A percentile compares a stretch with the other conserved stretches of the same genome.
phyloP scores from a whole-genome alignment of 1,140 invertebrate genomes.

The Argopecten irradians region DNA sequence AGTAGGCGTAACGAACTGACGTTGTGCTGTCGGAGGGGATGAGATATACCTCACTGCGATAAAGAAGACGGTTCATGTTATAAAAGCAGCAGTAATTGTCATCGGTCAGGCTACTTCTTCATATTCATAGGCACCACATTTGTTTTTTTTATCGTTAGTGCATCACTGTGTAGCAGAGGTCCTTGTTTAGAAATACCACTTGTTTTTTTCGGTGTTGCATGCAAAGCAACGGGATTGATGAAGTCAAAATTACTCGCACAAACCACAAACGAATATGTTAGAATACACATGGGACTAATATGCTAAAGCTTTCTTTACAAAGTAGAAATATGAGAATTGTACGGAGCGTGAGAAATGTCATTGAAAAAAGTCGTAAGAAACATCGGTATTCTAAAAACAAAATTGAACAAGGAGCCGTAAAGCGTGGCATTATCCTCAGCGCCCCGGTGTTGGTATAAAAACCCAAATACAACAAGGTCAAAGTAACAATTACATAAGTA shows the following conservation, averaged over 20 bases:
- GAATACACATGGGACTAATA: too few species aligned
- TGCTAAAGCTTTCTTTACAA: too few species aligned
- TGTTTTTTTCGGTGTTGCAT: background rate
- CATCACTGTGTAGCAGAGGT: background rate
- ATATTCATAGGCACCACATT: background rate
- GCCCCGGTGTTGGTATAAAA: too few species aligned
- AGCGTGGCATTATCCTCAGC: too few species aligned
- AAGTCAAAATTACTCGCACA: background rate
- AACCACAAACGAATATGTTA: too few species aligned
- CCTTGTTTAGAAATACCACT: background rate
- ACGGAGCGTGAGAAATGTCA: too few species aligned
- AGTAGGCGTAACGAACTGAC: background rate
- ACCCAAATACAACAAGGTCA: too few species aligned
- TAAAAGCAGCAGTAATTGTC: slow-evolving; percentile 11
- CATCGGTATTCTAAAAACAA: too few species aligned
- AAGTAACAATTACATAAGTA: too few species aligned
- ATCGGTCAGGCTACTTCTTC: background rate
- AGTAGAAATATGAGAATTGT: too few species aligned
- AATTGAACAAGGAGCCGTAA: too few species aligned
- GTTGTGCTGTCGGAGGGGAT: background rate
- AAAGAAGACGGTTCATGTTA: background rate
- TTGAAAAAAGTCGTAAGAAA: too few species aligned
- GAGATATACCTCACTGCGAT: background rate
- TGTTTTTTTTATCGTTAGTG: background rate
- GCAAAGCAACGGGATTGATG: background rate